Base-by-base conservation (phyloP, 1,140 invertebrate species). In the Belonocnema kinseyi region DNA sequence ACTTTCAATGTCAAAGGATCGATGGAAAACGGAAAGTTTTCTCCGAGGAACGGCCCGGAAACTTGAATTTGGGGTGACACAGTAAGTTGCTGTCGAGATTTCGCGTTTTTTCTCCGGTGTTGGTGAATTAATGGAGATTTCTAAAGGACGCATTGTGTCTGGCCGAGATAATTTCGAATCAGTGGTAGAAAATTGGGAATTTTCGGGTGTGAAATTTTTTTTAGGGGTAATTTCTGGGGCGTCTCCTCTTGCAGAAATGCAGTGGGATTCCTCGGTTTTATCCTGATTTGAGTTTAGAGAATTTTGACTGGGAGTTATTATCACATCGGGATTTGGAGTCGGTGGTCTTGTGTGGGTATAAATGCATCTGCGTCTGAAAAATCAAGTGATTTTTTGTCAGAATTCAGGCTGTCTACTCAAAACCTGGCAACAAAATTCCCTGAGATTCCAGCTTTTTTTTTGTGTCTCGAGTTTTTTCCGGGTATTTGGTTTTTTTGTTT, bases 1-100 rank as follows among this genome's bases (percentile, higher is more conserved):
- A 11, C 66, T 76, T 17, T 85, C 80, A 3, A 86, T 51, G 14
- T 88, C 83, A 77, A 86, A 88, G 11, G 86, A 81, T 8, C 85
- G 80, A 40, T 76, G 74, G 51, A 83, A 88, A 33, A 88, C 86
- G 0, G 87, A 87, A 2, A 85, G 40, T 56, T 88, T 88, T 17
- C 87, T 71, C 51, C 74, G 82, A 3, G 86, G 85, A 1, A 66
- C 19, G 12, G 19, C 61, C 26, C 77, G 74, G n/a, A 51, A 19
- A 33, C 7, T 77, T 13, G 33, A 21, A 26, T 33, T 19, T 13
- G 82, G 76, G 2, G 78, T 80, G 10, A 13, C 1, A 12, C 40
- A 78, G 17, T 78, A 76, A n/a, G 33, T 16, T 0, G 12, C 4
- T 26, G 72, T 40, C 13, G 5, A 12, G 50, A 11, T 73, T 13